These are phyloP conservation scores for Lepeophtheirus salmonis DNA, from an alignment of 1,140 invertebrate species.

Conservation along the genomic window DNA sequence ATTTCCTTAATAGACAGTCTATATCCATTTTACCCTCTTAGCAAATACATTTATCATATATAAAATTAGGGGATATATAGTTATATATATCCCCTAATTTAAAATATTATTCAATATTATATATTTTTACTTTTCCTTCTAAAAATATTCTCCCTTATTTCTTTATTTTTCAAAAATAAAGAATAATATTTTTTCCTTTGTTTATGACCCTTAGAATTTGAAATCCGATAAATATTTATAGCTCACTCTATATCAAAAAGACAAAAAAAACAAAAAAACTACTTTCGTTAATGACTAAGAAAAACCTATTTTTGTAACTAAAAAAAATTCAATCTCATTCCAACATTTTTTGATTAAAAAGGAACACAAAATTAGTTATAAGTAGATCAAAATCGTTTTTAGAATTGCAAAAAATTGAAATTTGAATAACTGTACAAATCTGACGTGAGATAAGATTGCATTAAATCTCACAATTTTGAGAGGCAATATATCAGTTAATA, in stretches of 20 bases:
- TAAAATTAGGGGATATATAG: conserved; percentile 2
- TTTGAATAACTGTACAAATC: too few species aligned
- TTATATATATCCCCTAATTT: conserved; percentile 2
- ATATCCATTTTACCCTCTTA: neutral
- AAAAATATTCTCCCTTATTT: neutral
- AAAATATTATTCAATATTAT: neutral
- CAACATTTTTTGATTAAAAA: too few species aligned
- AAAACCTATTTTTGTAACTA: too few species aligned
- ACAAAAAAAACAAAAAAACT: neutral
- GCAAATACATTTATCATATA: neutral
- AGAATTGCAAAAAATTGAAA: too few species aligned
- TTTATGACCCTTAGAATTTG: conserved; percentile 6
- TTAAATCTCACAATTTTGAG: too few species aligned
- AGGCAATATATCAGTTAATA: too few species aligned
- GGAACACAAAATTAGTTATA: too few species aligned
- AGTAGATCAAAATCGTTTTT: too few species aligned
- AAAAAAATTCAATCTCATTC: too few species aligned
- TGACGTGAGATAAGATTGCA: too few species aligned
- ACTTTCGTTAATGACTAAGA: neutral
- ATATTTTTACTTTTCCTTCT: neutral
- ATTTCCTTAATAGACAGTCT: neutral
- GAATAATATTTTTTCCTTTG: neutral
- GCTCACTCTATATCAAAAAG: neutral
- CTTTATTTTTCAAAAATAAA: neutral
- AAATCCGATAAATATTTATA: too few species aligned